Base-by-base conservation (phyloP, 2,888 invertebrate species). In the Eupsilia transversa region DNA sequence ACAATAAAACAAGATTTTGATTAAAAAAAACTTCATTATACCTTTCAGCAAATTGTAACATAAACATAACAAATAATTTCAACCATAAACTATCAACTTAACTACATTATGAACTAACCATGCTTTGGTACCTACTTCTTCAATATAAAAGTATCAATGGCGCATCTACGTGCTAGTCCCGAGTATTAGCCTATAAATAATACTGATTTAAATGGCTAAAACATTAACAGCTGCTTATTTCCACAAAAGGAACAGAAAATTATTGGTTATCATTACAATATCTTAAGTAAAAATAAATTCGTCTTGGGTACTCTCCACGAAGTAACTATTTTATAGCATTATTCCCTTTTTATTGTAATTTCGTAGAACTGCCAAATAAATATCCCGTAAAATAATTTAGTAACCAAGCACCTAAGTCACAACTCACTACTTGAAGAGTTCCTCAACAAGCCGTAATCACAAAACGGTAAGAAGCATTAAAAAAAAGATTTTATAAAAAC, bases 1-100 rank as follows among this genome's bases (percentile, higher is more conserved):
- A n/a, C 23, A 76, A 84, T 68, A 69, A 82, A 82, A 85, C 82
- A 79, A 84, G 43, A 71, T 71, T 54, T 68, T 54, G 10, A 33
- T 66, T 30, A 17, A 38, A 57, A 71, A 77, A 56, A 78, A 49
- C 66, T 77, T 77, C 60, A 73, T 78, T 80, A 56, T 57, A 70
- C 10, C 60, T 72, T 72, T 76, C 74, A 80, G 17, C 2, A 71
- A 41, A 69, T 68, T 60, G 46, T 61, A 83, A 79, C 79, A 72
- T 49, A 79, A 80, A 66, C 41, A 60, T 72, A 74, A 72, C 41
- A 67, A 74, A 59, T 38, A 17, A 33, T 67, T 66, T 77, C 38
- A 70, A 68, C 60, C 56, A 17, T 49, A 33, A 64, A 76, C 64
- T 60, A 17, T 56, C n/a, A 35, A 80, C 43, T 60, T 43, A 61